Percentiles rank a stretch among this genome's conserved stretches.
These are phyloP conservation scores for Drosophila kurseongensis DNA, from an alignment of 1,140 invertebrate species.

Conservation along the genomic window DNA sequence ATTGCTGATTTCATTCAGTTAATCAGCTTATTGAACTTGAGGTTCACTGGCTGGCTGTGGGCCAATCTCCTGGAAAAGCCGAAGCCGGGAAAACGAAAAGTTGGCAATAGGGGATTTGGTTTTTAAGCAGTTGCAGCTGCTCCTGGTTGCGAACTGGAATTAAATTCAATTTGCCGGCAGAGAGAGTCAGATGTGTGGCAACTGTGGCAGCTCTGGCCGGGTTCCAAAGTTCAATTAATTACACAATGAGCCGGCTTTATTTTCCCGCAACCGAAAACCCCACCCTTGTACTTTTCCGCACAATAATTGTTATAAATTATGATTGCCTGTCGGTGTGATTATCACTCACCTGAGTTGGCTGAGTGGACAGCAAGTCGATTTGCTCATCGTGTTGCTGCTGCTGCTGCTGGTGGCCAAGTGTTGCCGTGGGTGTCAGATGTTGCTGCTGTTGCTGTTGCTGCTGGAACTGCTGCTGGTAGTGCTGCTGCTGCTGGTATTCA, in stretches of 20 bases:
- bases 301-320: slow-evolving; percentile 36
- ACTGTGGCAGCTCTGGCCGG: slow-evolving; percentile 35
- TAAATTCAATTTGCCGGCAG: slow-evolving; percentile 57
- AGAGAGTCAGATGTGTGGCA: slow-evolving; percentile 6
- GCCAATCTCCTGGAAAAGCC: slow-evolving; percentile 27
- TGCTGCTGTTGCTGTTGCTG: slow-evolving; percentile 59
- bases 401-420: slow-evolving; percentile 6
- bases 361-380: slow-evolving; percentile 64
- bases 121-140: slow-evolving; percentile 62
- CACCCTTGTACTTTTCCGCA: not conserved
- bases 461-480: slow-evolving; percentile 70
- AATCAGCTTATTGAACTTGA: slow-evolving; percentile 79
- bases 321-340: slow-evolving; percentile 26
- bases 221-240: slow-evolving; percentile 61
- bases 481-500: slow-evolving; percentile 76
- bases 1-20: slow-evolving; percentile 74
- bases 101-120: slow-evolving; percentile 54
- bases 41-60: slow-evolving; percentile 28
- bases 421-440: slow-evolving; percentile 30
- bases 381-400: slow-evolving; percentile 48
- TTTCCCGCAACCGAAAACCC: slow-evolving; percentile 3
- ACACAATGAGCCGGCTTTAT: slow-evolving; percentile 52
- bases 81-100: slow-evolving; percentile 29
- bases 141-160: slow-evolving; percentile 27
- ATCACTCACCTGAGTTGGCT: slow-evolving; percentile 68